Percentiles rank a stretch among this genome's conserved stretches.
These are phyloP conservation scores for Trachelus stipa DNA, from an alignment of 2,888 invertebrate genomes.

Conservation along the genomic window DNA sequence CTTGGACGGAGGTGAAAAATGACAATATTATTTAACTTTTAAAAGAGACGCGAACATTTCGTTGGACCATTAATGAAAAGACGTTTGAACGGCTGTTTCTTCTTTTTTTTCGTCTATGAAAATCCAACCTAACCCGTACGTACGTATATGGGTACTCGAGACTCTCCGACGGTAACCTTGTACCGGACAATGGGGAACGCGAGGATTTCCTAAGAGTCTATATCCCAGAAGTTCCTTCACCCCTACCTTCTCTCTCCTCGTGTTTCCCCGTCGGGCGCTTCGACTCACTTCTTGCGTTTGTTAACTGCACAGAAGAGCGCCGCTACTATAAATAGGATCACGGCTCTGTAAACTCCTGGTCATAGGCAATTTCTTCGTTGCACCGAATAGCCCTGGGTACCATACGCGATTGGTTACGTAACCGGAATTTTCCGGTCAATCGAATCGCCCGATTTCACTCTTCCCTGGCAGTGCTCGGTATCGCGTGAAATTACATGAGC, in stretches of 20 bases:
- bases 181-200: neutral
- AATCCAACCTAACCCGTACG: neutral
- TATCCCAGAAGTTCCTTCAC: slow-evolving; percentile 3
- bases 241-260: neutral
- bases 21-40: neutral
- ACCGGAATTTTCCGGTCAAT: neutral
- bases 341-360: slow-evolving; percentile 19
- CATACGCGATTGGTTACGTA: neutral
- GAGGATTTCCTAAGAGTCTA: neutral
- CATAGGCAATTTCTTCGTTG: slow-evolving; percentile 18
- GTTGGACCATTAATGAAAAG: neutral
- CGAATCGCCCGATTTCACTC: neutral
- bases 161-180: neutral
- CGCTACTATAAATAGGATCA: slow-evolving; percentile 24
- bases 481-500: neutral
- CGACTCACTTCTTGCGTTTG: slow-evolving; percentile 10
- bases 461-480: neutral
- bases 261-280: neutral
- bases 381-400: slow-evolving; percentile 5
- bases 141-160: too few species aligned
- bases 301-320: slow-evolving; percentile 17
- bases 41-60: neutral
- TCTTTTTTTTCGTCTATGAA: neutral
- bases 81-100: neutral
- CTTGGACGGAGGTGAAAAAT: neutral